phyloP scores from a whole-genome alignment of 2,797 vertebrate genomes.

The Mus minutoides region DNA sequence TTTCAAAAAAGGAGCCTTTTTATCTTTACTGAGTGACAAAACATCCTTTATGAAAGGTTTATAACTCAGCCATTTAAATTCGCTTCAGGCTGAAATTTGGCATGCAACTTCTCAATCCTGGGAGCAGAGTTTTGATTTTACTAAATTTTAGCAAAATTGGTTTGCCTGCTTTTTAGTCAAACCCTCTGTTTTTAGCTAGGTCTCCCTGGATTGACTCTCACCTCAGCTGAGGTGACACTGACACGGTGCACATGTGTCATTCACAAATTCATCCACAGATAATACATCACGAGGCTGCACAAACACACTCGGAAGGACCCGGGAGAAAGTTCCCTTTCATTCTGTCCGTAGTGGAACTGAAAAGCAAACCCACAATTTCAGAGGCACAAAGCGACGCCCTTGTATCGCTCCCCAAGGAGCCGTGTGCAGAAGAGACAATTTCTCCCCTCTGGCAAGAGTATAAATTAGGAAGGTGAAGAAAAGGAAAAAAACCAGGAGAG shows the following conservation, averaged over 20 bases:
- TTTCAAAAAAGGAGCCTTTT: slow-evolving; percentile 81
- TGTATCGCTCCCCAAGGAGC: slow-evolving; percentile 62
- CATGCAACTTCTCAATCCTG: slow-evolving; percentile 75
- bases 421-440: slow-evolving; percentile 68
- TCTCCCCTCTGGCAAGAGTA: slow-evolving; percentile 75
- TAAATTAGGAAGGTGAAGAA: slow-evolving; percentile 65
- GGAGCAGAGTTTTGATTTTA: slow-evolving; percentile 80
- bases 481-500: slow-evolving; percentile 9
- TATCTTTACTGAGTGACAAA: slow-evolving; percentile 82
- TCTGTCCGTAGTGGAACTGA: slow-evolving; percentile 63
- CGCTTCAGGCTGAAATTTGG: slow-evolving; percentile 80
- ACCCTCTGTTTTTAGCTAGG: slow-evolving; percentile 60
- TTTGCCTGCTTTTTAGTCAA: slow-evolving; percentile 79
- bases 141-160: slow-evolving; percentile 80
- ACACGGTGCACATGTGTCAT: neutral
- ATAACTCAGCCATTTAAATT: slow-evolving; percentile 82
- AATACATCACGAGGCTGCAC: neutral
- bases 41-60: slow-evolving; percentile 81
- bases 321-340: slow-evolving; percentile 63
- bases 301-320: neutral
- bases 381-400: slow-evolving; percentile 68
- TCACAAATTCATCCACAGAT: neutral
- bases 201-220: neutral
- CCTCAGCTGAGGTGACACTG: slow-evolving; percentile 49
- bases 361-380: slow-evolving; percentile 64